Conservation (phyloP, 2,888 invertebrate genomes). For the Pollenia angustigena region DNA sequence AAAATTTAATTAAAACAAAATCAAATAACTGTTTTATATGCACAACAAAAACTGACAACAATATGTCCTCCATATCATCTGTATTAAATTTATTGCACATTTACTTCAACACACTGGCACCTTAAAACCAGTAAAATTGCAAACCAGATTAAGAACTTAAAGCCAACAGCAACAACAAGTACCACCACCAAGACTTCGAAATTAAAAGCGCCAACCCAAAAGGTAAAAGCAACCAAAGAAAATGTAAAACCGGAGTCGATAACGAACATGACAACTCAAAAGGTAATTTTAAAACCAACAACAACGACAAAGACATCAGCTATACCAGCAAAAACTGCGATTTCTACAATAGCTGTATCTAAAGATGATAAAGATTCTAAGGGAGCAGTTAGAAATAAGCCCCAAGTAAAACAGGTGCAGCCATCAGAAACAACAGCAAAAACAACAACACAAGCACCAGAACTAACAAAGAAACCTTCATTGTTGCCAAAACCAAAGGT, state of each 20-base stretch:
- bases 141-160: conserved; percentile 55
- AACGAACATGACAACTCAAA: conserved; percentile 46
- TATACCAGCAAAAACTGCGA: conserved; percentile 12
- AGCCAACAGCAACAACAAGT: conserved; percentile 54
- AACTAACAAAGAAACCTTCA: conserved; percentile 78
- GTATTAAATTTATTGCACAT: conserved; percentile 57
- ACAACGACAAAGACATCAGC: conserved; percentile 44
- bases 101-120: conserved; percentile 48
- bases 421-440: conserved; percentile 60
- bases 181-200: conserved; percentile 61
- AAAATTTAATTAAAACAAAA: conserved; percentile 32
- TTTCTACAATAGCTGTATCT: not conserved
- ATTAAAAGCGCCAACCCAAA: conserved; percentile 54
- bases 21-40: conserved; percentile 36
- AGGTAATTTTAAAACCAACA: conserved; percentile 56
- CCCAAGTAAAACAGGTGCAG: conserved; percentile 56
- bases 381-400: conserved; percentile 39
- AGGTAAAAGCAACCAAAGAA: conserved; percentile 36
- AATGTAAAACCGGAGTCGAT: conserved; percentile 28
- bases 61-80: conserved; percentile 33
- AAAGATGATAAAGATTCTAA: conserved; percentile 45
- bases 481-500: conserved; percentile 83
- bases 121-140: conserved; percentile 55
- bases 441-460: conserved; percentile 51
- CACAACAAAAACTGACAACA: conserved; percentile 46